phyloP scores from a whole-genome alignment of 2,113 vertebrate species.

The Parus major region DNA sequence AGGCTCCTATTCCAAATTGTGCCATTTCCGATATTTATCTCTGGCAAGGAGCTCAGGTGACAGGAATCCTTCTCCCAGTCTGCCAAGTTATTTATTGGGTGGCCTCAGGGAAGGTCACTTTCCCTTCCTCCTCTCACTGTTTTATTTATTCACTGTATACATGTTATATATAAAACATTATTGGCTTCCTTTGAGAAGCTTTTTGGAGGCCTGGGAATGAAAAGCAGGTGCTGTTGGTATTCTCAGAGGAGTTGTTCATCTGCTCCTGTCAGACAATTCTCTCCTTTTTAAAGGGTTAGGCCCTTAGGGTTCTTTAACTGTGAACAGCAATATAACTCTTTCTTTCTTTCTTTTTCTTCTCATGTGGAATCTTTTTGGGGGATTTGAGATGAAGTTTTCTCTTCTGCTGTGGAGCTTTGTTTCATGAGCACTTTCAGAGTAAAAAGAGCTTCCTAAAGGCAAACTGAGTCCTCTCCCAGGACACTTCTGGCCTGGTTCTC shows the following conservation, averaged over 20 bases:
- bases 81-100: background rate
- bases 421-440: background rate
- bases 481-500: background rate
- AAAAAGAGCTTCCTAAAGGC: background rate
- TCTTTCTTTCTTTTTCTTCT: background rate
- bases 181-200: background rate
- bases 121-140: background rate
- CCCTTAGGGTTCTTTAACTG: too few relatives aligned
- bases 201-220: background rate
- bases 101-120: constrained; percentile 10
- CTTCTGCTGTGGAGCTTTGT: background rate
- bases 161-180: background rate
- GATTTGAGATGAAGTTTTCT: background rate
- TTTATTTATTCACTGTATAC: background rate
- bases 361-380: background rate
- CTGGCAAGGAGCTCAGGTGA: background rate
- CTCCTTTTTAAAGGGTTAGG: background rate
- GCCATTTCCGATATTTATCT: background rate
- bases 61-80: constrained; percentile 5
- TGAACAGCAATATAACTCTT: background rate
- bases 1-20: background rate
- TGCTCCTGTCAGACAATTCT: background rate
- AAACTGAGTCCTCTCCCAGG: background rate
- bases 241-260: background rate
- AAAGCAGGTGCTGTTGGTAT: background rate